Conservation (phyloP, 2,113 vertebrate genomes). For the Todiramphus saurophagus region DNA sequence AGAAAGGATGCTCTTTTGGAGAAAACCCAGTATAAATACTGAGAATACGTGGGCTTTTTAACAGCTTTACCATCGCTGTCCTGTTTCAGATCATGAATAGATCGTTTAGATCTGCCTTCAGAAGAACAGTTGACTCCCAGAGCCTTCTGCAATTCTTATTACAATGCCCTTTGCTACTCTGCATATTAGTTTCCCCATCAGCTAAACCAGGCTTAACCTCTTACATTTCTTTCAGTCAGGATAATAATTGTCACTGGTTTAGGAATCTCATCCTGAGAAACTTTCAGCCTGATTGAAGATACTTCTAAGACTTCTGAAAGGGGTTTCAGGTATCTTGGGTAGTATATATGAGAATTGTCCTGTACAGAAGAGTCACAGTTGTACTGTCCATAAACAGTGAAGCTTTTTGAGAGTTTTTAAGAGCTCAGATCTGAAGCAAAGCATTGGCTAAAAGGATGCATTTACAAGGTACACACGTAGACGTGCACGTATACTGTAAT, state of each 20-base stretch:
- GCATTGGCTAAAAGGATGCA: neutral
- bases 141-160: neutral
- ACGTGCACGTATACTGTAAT: neutral
- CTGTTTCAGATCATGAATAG: neutral
- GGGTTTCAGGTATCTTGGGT: neutral
- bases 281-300: neutral
- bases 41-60: neutral
- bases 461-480: neutral
- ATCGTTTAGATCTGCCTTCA: neutral
- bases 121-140: neutral
- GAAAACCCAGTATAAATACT: neutral
- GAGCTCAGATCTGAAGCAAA: neutral
- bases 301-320: neutral
- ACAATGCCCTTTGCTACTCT: neutral
- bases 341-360: neutral
- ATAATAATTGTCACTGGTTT: neutral
- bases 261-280: neutral
- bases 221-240: neutral
- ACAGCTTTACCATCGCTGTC: neutral
- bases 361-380: neutral
- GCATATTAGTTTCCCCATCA: neutral
- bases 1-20: slow-evolving; percentile 8
- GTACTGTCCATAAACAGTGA: neutral
- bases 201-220: neutral
- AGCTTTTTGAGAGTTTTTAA: neutral